Evolutionary conservation across 2,888 invertebrate genomes (phyloP).

Genomic region (Cheilosia soror): DNA sequence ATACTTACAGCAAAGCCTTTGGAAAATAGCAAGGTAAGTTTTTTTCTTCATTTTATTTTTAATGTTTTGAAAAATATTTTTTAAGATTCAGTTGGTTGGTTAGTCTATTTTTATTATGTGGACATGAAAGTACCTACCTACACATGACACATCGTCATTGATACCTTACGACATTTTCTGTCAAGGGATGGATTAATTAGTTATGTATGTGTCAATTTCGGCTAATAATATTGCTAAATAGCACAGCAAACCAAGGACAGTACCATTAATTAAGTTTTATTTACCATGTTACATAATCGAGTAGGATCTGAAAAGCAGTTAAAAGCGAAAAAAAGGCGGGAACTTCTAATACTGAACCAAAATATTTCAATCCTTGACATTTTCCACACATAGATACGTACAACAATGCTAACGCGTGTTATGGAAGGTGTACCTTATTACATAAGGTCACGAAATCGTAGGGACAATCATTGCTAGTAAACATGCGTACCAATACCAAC

Average conservation of each 20-base stretch:
- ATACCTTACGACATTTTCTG: conserved; percentile 37
- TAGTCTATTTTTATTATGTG: conserved; percentile 46
- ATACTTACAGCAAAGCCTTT: background rate
- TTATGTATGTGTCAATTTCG: conserved; percentile 3
- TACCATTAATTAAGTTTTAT: conserved; percentile 11
- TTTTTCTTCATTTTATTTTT: background rate
- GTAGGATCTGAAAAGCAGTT: background rate
- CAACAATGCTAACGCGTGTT: conserved; percentile 9
- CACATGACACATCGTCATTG: conserved; percentile 52
- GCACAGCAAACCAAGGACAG: background rate
- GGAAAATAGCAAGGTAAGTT: conserved; percentile 32
- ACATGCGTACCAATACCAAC: conserved; percentile 8
- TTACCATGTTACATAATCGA: conserved; percentile 37
- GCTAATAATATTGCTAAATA: background rate
- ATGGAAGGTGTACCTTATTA: conserved; percentile 25
- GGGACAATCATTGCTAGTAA: background rate
- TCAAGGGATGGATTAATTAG: conserved; percentile 23
- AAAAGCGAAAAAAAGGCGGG: conserved; percentile 22
- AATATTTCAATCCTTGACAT: background rate
- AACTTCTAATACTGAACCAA: conserved; percentile 15
- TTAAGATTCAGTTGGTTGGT: background rate
- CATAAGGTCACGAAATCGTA: conserved; percentile 40
- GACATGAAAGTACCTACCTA: conserved; percentile 8
- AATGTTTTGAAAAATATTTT: background rate
- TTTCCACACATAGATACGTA: background rate